Percentiles rank a stretch among this genome's conserved stretches.
phyloP scores from a whole-genome alignment of 2,113 vertebrate genomes.

The Psettodes erumei region DNA sequence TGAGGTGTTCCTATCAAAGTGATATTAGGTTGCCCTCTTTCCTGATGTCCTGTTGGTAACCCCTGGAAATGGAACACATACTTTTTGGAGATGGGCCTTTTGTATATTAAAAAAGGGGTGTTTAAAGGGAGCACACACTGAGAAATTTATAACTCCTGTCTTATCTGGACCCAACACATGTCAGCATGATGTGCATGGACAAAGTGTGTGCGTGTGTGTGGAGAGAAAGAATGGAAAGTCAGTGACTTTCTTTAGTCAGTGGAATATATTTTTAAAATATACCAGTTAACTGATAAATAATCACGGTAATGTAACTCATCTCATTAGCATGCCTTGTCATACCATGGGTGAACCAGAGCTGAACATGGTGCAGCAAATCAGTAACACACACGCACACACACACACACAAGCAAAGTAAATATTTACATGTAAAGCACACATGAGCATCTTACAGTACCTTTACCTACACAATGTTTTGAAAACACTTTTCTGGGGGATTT shows the following conservation, averaged over 20 bases:
- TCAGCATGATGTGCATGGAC: conserved; percentile 11
- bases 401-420: conserved; percentile 11
- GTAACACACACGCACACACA: background rate
- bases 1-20: background rate
- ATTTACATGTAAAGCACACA: background rate
- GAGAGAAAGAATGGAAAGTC: background rate
- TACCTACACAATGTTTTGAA: conserved; percentile 3
- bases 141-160: conserved; percentile 53
- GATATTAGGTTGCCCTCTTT: conserved; percentile 15
- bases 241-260: background rate
- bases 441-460: conserved; percentile 2
- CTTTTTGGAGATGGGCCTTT: conserved; percentile 35
- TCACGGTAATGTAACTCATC: background rate
- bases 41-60: conserved; percentile 1
- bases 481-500: conserved; percentile 13
- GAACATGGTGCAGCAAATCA: background rate
- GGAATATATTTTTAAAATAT: background rate
- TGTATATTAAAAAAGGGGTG: conserved; percentile 43
- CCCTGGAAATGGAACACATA: conserved; percentile 17
- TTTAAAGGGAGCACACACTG: conserved; percentile 45
- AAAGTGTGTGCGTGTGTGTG: background rate
- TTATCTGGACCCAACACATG: conserved; percentile 64
- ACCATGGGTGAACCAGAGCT: background rate
- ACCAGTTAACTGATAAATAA: background rate
- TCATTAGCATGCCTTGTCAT: background rate